Base-by-base conservation (phyloP, 2,888 invertebrate species). In the Hypercompe scribonia region DNA sequence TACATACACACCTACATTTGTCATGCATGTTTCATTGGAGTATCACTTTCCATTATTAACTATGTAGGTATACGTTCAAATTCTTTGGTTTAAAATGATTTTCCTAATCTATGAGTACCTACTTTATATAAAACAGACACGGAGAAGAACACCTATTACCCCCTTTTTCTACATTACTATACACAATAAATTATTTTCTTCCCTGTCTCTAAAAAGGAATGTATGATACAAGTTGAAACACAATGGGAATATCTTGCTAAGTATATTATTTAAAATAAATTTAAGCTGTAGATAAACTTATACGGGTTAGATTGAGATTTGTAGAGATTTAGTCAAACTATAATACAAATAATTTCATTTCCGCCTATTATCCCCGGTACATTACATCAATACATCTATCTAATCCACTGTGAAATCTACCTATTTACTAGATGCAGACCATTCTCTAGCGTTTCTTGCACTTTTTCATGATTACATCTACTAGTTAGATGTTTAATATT, bases 21-120 rank as follows among this genome's bases (percentile, higher is more conserved):
- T 85, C 88, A 91, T 94, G 94, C 94, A 94, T 94, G 94, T 86
- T 81, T 91, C 90, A 91, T 86, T 79, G 83, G 84, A 83, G 82
- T 81, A 80, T 86, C 85, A 84, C 86, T 78, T 65, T 71, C 80
- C 72, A 80, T 79, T 81, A 76, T 75, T 77, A 74, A 76, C 78
- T 72, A 68, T 71, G 71, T 75, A 73, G 71, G 74, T 74, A 67
- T 71, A 66, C 54, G 8, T 54, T n/a, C 50, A 24, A 68, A 68
- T 69, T 65, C 50, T 39, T 73, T 68, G 69, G 68, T 71, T 50
- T 61, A 46, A 46, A 39, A 65, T 68, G 31, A 28, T 70, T 66
- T 68, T 70, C 42, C 65, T 73, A 50, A 68, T 63, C 63, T 34
- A 46, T 69, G 36, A 42, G 31, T 46, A 68, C 33, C 31, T 64